Evolutionary conservation across 2,113 vertebrate genomes (phyloP), one percentile per base, ranked within the genome.

Genomic region (Apodemus speciosus): DNA sequence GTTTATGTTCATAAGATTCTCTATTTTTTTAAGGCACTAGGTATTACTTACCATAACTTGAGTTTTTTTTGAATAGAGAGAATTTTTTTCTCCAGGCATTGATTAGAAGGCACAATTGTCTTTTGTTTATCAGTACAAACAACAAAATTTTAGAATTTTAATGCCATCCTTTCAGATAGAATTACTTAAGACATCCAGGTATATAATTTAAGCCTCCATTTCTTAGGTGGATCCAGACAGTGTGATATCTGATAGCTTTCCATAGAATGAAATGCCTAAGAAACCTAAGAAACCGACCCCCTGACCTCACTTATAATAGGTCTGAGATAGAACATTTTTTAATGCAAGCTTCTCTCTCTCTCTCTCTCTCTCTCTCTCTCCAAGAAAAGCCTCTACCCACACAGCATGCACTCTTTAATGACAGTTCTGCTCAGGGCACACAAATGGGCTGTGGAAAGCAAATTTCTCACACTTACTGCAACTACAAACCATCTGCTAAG

Each of bases 281-380:
- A 89, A 92, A 84, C 32, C 69, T 84, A 64, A 79, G 68, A 89
- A 92, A 84, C 35, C 94, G 83, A 93, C 91, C 79, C 93, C 72
- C 35, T 95, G 79, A 93, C 91, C 79, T 94, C 72, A 79, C 73
- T 49, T 86, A 83, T 56, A 79, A 58, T 18, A 46, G 49, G 23
- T 18, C 69, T 91, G 93, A 94, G 89, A 73, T 66, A 71, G 6
- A 79, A 58, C 40, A 64, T 73, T 84, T 96, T 96, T 96, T 75
- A 92, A 56, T 69, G 7, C 11, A 85, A 84, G 49, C 0, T 69
- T 66, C 64, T 66, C 13, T 66, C 11, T 30, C 9, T 64, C 27
- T 66, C 13, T 14, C 4, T 66, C 30, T 14, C 4, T 32, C 6
- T 15, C 2, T 15, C 10, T 35, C 1, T 38, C 9, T 38, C 35